Base-by-base conservation (phyloP, 2,113 vertebrate genomes). In the Lota lota region DNA sequence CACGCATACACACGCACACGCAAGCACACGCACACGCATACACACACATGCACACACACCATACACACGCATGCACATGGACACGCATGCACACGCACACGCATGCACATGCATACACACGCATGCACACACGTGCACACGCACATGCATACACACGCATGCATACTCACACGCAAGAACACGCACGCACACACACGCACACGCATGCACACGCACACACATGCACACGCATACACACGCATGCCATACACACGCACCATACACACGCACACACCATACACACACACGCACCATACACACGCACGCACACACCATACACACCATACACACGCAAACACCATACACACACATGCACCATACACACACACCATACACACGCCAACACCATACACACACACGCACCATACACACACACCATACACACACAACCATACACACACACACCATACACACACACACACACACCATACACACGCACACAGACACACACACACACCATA, bases 131-230 rank as follows among this genome's bases (percentile, higher is more conserved):
- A n/a, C 51, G 24, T 16, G 72, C 58, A 66, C 36, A 65, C 11
- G 66, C 54, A 73, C 63, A 51, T 50, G 66, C 56, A 77, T 1
- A 21, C 20, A 58, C 22, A 63, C 61, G 16, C 63, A 67, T 61
- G 67, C 54, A 72, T 5, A 61, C 66, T 57, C 58, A 60, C 33
- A 50, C 28, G 22, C 33, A 50, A 16, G 40, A 7, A 24, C 61
- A 10, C 22, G 22, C 21, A 63, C 61, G 28, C 61, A 63, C 61
- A n/a, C n/a, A n/a, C n/a, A 22, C 10, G 58, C n/a, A 67, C 40
- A n/a, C n/a, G n/a, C 28, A 33, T 33, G 4, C 28, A 33, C 28
- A 33, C 28, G 61, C 67, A 22, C 12, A 68, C 67, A 33, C 28
- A 33, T 6, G n/a, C n/a, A n/a, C 28, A 33, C 7, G 7, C 28